phyloP scores from a whole-genome alignment of 2,888 invertebrate genomes.

The Thereva unica region DNA sequence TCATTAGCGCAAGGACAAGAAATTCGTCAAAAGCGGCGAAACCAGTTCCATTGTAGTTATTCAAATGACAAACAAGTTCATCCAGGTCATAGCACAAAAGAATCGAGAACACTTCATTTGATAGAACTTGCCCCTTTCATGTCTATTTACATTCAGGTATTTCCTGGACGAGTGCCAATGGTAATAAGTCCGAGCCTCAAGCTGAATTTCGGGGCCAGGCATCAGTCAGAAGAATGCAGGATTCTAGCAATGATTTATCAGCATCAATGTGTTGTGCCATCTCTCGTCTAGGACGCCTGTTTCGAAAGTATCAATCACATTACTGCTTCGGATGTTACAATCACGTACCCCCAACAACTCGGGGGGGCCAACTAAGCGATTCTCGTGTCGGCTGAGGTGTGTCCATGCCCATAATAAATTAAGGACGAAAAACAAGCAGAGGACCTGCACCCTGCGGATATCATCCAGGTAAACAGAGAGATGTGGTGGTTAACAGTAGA shows the following conservation, averaged over 20 bases:
- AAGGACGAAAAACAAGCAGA: conserved; percentile 29
- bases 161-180: too few species aligned
- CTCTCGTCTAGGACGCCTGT: not conserved
- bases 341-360: conserved; percentile 21
- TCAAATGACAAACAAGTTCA: too few species aligned
- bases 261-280: conserved; percentile 9
- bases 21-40: too few species aligned
- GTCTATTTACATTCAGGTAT: too few species aligned
- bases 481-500: conserved; percentile 14
- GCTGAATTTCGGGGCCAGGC: too few species aligned
- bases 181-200: too few species aligned
- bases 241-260: conserved; percentile 12
- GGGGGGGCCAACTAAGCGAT: too few species aligned
- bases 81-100: too few species aligned
- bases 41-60: too few species aligned
- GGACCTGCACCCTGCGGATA: conserved; percentile 16
- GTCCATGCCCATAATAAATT: conserved; percentile 27
- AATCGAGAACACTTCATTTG: too few species aligned
- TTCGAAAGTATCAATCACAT: conserved; percentile 22
- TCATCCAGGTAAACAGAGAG: conserved; percentile 2
- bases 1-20: too few species aligned
- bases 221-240: not conserved
- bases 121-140: too few species aligned
- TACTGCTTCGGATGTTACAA: conserved; percentile 28
- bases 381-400: conserved; percentile 3